Percentiles rank a stretch among this genome's conserved stretches.
Conservation (phyloP, 1,140 invertebrate species). For the Leptinotarsa texana region DNA sequence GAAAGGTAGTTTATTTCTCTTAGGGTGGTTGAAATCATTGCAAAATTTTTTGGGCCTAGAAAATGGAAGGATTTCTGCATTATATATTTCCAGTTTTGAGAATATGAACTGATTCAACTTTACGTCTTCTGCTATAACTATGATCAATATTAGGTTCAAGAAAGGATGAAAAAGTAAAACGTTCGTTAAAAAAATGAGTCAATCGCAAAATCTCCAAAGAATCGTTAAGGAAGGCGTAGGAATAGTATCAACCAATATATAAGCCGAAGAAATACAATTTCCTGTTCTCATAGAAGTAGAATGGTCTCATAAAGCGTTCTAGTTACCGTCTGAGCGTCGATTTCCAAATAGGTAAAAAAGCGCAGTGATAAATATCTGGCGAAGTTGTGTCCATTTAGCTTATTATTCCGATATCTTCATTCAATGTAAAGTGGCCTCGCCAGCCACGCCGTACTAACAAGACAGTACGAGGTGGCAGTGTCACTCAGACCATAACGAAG, state of each 20-base stretch:
- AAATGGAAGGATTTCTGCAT: no score
- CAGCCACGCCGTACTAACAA: constrained; percentile 50
- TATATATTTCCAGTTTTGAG: no score
- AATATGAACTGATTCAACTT: no score
- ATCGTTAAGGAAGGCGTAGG: background rate
- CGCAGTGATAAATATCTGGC: constrained; percentile 51
- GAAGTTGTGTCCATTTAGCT: constrained; percentile 48
- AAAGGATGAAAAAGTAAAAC: no score
- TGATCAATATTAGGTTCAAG: no score
- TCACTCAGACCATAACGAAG: constrained; percentile 51
- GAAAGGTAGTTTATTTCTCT: no score
- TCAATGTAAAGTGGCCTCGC: constrained; percentile 54
- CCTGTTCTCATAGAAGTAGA: constrained; percentile 36
- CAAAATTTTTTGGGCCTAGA: no score
- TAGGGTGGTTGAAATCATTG: no score
- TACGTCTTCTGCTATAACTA: no score
- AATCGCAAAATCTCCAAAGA: no score
- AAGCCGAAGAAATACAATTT: constrained; percentile 28
- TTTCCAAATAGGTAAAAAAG: constrained; percentile 48
- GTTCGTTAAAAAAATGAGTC: no score
- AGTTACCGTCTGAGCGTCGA: constrained; percentile 34
- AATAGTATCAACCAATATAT: background rate
- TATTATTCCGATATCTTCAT: constrained; percentile 56
- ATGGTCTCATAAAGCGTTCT: constrained; percentile 44
- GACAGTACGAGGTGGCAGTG: constrained; percentile 54